These are phyloP conservation scores for Dicrurus megarhynchus DNA, from an alignment of 2,113 vertebrate genomes.

Conservation along the genomic window DNA sequence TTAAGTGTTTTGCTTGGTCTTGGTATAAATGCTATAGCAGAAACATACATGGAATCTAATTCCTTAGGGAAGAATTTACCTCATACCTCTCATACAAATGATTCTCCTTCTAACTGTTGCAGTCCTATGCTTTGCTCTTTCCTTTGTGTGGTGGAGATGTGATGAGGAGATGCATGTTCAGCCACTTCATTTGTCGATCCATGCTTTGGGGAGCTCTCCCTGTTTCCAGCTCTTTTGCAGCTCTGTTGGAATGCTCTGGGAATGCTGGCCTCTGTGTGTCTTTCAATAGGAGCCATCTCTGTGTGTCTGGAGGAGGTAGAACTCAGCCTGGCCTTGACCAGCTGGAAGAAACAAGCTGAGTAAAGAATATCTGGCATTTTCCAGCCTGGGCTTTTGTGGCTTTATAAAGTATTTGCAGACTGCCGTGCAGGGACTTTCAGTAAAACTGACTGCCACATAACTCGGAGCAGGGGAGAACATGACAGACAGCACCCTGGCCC, in stretches of 20 bases:
- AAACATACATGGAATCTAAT: not conserved
- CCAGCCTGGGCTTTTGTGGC: not conserved
- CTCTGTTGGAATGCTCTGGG: not conserved
- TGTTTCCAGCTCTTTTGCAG: not conserved
- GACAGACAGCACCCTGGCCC: not conserved
- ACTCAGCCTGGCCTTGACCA: not conserved
- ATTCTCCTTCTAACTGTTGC: not conserved
- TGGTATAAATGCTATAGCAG: not conserved
- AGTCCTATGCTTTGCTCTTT: accelerated
- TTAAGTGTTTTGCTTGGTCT: not conserved
- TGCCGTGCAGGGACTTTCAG: not conserved
- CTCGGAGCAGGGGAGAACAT: not conserved
- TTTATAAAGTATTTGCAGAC: not conserved
- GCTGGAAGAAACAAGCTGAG: not conserved
- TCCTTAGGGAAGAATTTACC: not conserved
- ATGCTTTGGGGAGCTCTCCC: not conserved
- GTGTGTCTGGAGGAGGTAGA: not conserved
- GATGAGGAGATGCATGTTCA: not conserved
- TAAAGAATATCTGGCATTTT: not conserved
- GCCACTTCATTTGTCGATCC: not conserved
- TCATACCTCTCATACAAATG: not conserved
- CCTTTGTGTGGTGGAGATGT: not conserved
- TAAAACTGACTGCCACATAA: not conserved
- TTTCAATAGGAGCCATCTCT: not conserved
- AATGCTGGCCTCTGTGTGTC: accelerated